Percentiles rank a stretch among this genome's conserved stretches.
Evolutionary conservation across 2,888 invertebrate genomes (phyloP).

Genomic region (Megalurothrips usitatus): DNA sequence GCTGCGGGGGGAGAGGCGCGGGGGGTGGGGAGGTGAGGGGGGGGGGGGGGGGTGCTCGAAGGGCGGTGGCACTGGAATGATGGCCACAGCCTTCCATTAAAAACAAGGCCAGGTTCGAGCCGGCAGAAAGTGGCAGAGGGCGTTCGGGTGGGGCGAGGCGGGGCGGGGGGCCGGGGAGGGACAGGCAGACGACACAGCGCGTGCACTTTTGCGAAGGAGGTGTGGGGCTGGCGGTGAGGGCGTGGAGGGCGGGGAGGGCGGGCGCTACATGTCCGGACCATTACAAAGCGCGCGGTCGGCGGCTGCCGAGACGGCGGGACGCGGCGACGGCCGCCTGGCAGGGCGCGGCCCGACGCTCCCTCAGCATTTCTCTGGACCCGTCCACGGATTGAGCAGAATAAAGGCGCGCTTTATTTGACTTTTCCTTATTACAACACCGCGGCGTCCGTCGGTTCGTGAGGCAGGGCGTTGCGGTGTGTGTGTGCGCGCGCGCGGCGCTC

Average conservation of each 20-base stretch:
- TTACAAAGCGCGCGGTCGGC: background rate
- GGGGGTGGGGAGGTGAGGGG: too few relatives aligned
- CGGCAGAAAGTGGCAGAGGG: background rate
- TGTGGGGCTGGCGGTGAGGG: background rate
- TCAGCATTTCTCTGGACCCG: too few relatives aligned
- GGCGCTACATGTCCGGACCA: background rate
- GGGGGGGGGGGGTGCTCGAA: background rate
- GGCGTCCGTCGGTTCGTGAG: too few relatives aligned
- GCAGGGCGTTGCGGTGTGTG: too few relatives aligned
- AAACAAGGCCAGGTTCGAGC: slow-evolving; percentile 17
- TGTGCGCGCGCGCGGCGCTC: too few relatives aligned
- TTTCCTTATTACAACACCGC: too few relatives aligned
- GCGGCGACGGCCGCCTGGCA: background rate
- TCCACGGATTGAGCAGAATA: too few relatives aligned
- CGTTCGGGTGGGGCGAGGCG: background rate
- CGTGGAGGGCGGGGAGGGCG: background rate
- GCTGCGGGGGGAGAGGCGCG: background rate
- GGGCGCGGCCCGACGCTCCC: too few relatives aligned
- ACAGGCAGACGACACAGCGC: background rate
- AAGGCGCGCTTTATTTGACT: too few relatives aligned
- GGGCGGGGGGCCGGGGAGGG: background rate
- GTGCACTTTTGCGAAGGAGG: slow-evolving; percentile 14
- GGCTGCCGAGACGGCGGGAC: background rate
- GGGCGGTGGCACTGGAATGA: background rate
- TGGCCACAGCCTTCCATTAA: slow-evolving; percentile 18